Percentiles rank a stretch among this genome's conserved stretches.
phyloP scores from a whole-genome alignment of 2,797 vertebrate genomes.

The Myotis vivesi region DNA sequence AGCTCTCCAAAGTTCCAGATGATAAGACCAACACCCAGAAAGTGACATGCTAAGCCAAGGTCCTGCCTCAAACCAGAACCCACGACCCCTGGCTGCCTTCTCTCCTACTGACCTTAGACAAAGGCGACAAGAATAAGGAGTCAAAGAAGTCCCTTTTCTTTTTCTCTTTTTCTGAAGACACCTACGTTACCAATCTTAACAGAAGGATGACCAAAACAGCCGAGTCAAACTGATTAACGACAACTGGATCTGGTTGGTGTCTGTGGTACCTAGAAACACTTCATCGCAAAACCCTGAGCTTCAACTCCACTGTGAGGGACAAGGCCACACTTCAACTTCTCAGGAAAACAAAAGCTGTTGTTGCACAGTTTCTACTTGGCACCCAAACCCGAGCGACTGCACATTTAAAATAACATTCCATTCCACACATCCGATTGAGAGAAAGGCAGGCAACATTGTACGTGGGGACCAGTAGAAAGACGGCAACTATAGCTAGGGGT shows the following conservation, averaged over 20 bases:
- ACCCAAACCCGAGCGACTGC: conserved; percentile 41
- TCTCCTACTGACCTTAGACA: background rate
- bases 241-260: background rate
- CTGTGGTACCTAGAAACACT: background rate
- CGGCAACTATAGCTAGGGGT: accelerated
- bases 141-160: background rate
- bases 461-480: background rate
- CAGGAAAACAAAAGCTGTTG: conserved; percentile 56
- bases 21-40: background rate
- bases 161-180: background rate
- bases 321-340: conserved; percentile 52
- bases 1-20: background rate
- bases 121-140: background rate
- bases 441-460: background rate
- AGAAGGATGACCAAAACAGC: conserved; percentile 15
- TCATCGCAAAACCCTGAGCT: background rate
- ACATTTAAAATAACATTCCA: conserved; percentile 59
- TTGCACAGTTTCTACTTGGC: conserved; percentile 65
- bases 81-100: background rate
- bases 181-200: background rate
- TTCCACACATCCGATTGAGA: conserved; percentile 28
- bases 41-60: background rate
- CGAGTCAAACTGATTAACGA: background rate
- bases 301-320: background rate
- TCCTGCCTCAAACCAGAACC: background rate